Percentiles rank a stretch among this genome's conserved stretches.
These are phyloP conservation scores for Drepanosiphum platanoidis DNA, from an alignment of 2,888 invertebrate species.

Conservation along the genomic window DNA sequence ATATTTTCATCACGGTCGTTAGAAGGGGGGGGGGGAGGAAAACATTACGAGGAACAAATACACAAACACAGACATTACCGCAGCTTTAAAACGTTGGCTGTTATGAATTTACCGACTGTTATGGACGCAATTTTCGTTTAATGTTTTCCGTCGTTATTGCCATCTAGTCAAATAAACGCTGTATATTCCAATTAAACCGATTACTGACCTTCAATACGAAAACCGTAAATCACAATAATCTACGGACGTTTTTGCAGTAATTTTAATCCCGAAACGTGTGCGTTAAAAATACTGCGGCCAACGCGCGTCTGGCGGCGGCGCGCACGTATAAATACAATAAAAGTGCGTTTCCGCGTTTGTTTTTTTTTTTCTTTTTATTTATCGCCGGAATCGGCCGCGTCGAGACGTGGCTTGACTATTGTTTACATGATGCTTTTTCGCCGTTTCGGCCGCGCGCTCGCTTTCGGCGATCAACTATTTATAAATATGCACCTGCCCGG, in stretches of 20 bases:
- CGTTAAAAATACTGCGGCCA: background rate
- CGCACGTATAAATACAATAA: background rate
- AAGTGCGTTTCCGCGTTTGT: no score
- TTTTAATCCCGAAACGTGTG: conserved; percentile 9
- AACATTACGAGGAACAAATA: conserved; percentile 48
- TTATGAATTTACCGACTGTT: conserved; percentile 52
- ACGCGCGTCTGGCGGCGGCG: no score
- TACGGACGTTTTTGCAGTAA: background rate
- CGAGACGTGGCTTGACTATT: background rate
- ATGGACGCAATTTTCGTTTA: conserved; percentile 49
- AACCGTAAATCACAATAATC: conserved; percentile 40
- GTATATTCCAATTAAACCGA: conserved; percentile 55
- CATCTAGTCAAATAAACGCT: conserved; percentile 37
- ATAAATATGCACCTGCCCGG: no score
- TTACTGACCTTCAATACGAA: conserved; percentile 39
- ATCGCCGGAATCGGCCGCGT: background rate
- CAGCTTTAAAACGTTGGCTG: conserved; percentile 34
- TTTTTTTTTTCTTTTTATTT: background rate
- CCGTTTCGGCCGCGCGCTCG: background rate
- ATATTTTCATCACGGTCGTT: conserved; percentile 52
- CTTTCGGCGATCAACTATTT: background rate
- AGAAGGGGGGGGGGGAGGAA: background rate
- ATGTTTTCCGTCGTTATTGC: conserved; percentile 51
- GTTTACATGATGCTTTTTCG: background rate
- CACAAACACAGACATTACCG: conserved; percentile 47